Base-by-base conservation (phyloP, 2,888 invertebrate genomes). In the Thera obeliscata region DNA sequence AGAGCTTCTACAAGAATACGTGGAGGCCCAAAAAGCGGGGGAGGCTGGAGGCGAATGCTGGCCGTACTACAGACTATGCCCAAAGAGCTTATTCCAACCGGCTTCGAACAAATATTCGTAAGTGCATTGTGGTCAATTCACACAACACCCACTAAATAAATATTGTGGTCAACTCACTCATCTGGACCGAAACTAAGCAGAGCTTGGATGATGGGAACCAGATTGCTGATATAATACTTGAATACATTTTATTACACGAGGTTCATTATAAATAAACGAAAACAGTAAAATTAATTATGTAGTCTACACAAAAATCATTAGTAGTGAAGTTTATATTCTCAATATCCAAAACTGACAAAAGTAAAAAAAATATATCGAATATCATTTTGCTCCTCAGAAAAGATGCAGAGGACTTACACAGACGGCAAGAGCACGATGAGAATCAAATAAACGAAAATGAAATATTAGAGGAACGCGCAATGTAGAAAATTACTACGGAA, bases 51-150 rank as follows among this genome's bases (percentile, higher is more conserved):
- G 97, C 5, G 97, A 98, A 87, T 98, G 98, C 84, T 97, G 97
- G 95, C 97, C 96, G 0, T 98, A 97, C 84, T 96, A 96, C 88
- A 95, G 96, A 81, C 95, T 95, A 61, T 98, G 98, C 79, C 96
- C 97, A 12, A 97, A 96, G 87, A 97, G 97, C 63, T 93, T 98
- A 61, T 98, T 98, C 83, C 89, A 94, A 56, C 72, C 75, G 71
- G 90, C 95, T 35, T 86, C 94, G 5, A 94, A 93, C 73, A 94
- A 94, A 83, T 94, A 94, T 78, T 85, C 94, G 94, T 94, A 80
- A 89, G 94, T 89, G 9, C 0, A 61, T n/a, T n/a, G n/a, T n/a
- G n/a, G n/a, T n/a, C n/a, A n/a, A n/a, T n/a, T n/a, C n/a, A n/a
- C n/a, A n/a, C n/a, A n/a, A n/a, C n/a, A n/a, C n/a, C n/a, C n/a